phyloP scores from a whole-genome alignment of 1,140 invertebrate genomes.

The Drosophila setifemur region DNA sequence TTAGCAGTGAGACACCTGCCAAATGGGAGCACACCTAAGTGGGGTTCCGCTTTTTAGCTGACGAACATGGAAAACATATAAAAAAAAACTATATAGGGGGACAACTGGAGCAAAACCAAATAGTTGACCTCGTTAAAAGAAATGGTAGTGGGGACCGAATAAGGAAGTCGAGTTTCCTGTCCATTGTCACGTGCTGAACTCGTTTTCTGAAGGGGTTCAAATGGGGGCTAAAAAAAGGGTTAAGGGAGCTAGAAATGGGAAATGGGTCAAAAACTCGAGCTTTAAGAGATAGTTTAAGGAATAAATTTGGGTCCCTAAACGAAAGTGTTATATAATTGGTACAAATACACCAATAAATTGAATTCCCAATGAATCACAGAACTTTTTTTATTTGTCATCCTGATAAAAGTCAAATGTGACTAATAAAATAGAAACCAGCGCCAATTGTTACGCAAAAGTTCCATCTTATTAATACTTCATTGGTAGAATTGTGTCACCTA shows the following conservation, averaged over 20 bases:
- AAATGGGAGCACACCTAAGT: slow-evolving; percentile 19
- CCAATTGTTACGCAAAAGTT: slow-evolving; percentile 36
- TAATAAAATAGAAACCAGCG: slow-evolving; percentile 34
- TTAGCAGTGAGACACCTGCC: slow-evolving; percentile 58
- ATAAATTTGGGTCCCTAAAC: too few relatives aligned
- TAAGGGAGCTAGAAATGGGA: neutral
- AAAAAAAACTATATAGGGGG: neutral
- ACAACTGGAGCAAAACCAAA: slow-evolving; percentile 9
- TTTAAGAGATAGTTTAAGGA: neutral
- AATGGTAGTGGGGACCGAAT: slow-evolving; percentile 7
- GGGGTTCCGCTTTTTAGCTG: slow-evolving; percentile 27
- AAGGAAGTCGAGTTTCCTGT: slow-evolving; percentile 64
- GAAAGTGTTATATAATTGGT: too few relatives aligned
- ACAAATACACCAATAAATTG: slow-evolving; percentile 12
- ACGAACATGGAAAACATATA: neutral
- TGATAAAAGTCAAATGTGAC: slow-evolving; percentile 53
- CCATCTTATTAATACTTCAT: slow-evolving; percentile 74
- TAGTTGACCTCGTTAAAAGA: slow-evolving; percentile 37
- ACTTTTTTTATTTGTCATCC: slow-evolving; percentile 1
- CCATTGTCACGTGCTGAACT: slow-evolving; percentile 68
- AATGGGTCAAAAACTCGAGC: neutral
- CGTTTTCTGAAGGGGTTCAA: slow-evolving; percentile 20
- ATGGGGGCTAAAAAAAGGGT: neutral
- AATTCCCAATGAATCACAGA: slow-evolving; percentile 17
- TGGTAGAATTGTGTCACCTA: slow-evolving; percentile 55